Percentiles rank a stretch among this genome's conserved stretches.
These are phyloP conservation scores for Camponotus pennsylvanicus DNA, from an alignment of 1,140 invertebrate species.

Conservation along the genomic window DNA sequence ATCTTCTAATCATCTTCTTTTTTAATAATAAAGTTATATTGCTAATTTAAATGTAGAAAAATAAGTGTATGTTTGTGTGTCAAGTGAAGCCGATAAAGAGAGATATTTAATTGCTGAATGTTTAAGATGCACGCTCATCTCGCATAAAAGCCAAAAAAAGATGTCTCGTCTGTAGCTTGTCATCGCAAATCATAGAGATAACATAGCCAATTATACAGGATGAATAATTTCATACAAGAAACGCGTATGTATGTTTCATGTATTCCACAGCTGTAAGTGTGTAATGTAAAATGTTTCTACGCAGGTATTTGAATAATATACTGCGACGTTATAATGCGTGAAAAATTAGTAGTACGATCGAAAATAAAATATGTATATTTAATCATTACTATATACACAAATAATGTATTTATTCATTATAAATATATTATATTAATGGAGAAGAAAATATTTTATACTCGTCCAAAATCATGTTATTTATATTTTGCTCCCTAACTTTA, in stretches of 20 bases:
- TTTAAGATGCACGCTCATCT: constrained; percentile 9
- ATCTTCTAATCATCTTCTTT: constrained; percentile 2
- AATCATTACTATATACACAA: no score
- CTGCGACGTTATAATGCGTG: background rate
- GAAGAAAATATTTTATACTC: no score
- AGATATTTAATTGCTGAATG: constrained; percentile 20
- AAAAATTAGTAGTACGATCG: no score
- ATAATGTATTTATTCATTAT: no score
- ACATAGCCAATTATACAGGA: constrained; percentile 30
- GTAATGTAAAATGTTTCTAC: background rate
- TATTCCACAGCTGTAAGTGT: background rate
- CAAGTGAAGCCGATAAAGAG: background rate
- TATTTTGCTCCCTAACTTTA: no score
- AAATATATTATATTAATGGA: no score
- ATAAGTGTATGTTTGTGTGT: background rate
- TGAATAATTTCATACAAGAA: constrained; percentile 27
- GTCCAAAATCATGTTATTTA: no score
- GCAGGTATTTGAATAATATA: background rate
- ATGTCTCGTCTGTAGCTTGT: constrained; percentile 25
- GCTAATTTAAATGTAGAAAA: background rate
- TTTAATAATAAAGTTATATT: constrained; percentile 4
- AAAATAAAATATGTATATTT: no score
- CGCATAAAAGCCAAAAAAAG: constrained; percentile 12
- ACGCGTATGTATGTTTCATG: background rate
- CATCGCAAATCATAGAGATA: constrained; percentile 34